A percentile compares a stretch with the other conserved stretches of the same genome.
These are phyloP conservation scores for Nycteola revayana DNA, from an alignment of 2,888 invertebrate genomes.

Conservation along the genomic window DNA sequence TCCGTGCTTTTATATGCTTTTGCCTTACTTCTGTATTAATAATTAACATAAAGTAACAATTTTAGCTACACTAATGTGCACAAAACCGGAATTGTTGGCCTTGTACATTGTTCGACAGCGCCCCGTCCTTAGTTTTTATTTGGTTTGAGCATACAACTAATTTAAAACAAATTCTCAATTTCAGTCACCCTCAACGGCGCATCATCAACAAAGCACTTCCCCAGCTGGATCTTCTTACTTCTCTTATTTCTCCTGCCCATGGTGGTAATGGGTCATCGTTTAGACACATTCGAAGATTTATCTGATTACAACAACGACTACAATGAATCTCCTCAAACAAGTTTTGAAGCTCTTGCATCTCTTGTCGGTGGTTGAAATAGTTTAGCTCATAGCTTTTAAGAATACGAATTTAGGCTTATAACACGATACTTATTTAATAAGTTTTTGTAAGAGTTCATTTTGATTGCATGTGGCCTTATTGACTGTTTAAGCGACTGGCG, in stretches of 20 bases:
- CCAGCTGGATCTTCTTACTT: slow-evolving; percentile 58
- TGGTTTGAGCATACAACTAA: too few relatives aligned
- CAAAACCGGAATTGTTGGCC: too few relatives aligned
- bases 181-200: slow-evolving; percentile 66
- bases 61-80: too few relatives aligned
- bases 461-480: too few relatives aligned
- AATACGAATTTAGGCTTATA: slow-evolving; percentile 33
- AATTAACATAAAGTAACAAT: too few relatives aligned
- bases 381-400: slow-evolving; percentile 8
- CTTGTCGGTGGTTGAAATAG: slow-evolving; percentile 49
- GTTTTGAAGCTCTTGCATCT: slow-evolving; percentile 32
- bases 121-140: too few relatives aligned
- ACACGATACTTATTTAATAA: slow-evolving; percentile 11
- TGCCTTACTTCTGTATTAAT: too few relatives aligned
- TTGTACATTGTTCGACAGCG: too few relatives aligned
- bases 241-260: slow-evolving; percentile 56
- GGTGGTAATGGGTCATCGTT: slow-evolving; percentile 42
- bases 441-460: slow-evolving; percentile 14
- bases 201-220: slow-evolving; percentile 37
- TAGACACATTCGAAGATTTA: not conserved
- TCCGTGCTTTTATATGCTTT: too few relatives aligned
- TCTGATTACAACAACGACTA: slow-evolving; percentile 28
- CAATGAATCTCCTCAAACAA: slow-evolving; percentile 37
- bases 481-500: too few relatives aligned
- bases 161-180: slow-evolving; percentile 37